Percentiles rank a stretch among this genome's conserved stretches.
phyloP scores from a whole-genome alignment of 2,113 vertebrate species.

The Sus scrofa region DNA sequence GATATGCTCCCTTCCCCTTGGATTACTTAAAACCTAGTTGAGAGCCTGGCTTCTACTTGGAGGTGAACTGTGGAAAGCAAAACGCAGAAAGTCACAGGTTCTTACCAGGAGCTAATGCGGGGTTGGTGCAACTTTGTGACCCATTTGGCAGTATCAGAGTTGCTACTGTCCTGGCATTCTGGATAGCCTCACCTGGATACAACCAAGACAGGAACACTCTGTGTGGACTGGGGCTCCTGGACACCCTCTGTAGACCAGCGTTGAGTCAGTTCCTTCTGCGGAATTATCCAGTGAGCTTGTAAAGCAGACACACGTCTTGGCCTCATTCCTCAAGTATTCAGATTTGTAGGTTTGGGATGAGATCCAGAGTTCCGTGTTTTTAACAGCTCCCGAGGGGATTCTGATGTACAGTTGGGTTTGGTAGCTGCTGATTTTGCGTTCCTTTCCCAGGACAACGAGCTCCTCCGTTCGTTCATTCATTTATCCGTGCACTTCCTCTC shows the following conservation, averaged over 20 bases:
- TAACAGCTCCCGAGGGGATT: conserved; percentile 50
- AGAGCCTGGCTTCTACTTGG: background rate
- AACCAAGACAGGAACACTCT: background rate
- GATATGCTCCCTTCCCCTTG: background rate
- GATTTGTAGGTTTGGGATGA: conserved; percentile 57
- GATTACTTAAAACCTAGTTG: background rate
- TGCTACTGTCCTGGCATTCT: background rate
- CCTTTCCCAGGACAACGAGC: background rate
- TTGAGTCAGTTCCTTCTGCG: background rate
- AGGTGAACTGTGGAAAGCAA: background rate
- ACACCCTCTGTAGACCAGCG: background rate
- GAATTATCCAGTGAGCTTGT: conserved; percentile 51
- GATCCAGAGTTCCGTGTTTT: conserved; percentile 64
- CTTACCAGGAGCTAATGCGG: background rate
- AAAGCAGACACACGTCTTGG: conserved; percentile 56
- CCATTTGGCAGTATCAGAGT: background rate
- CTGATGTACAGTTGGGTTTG: background rate
- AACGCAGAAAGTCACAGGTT: background rate
- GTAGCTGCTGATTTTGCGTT: background rate
- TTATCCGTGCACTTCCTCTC: background rate
- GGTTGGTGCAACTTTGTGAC: background rate
- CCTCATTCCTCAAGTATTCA: conserved; percentile 47
- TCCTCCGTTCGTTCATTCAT: background rate
- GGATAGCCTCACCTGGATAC: background rate
- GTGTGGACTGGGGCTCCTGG: conserved; percentile 28